Conservation (phyloP, 2,888 invertebrate genomes). For the Cosmia trapezina region DNA sequence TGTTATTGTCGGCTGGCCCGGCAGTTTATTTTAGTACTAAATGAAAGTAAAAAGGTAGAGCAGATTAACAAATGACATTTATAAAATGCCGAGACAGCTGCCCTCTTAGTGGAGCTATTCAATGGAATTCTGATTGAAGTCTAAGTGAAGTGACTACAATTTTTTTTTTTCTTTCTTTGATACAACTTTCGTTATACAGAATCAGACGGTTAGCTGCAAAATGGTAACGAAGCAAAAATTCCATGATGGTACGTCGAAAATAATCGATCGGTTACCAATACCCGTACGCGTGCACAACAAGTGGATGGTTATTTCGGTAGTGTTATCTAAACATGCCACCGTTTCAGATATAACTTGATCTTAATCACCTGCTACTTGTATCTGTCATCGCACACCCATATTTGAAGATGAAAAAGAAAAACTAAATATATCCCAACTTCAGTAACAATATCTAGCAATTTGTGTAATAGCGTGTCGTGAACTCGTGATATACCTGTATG, state of each 20-base stretch:
- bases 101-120: slow-evolving; percentile 38
- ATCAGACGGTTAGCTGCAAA: slow-evolving; percentile 26
- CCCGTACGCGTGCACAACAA: slow-evolving; percentile 71
- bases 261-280: slow-evolving; percentile 74
- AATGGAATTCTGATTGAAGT: slow-evolving; percentile 7
- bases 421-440: slow-evolving; percentile 2
- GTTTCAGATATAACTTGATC: slow-evolving; percentile 66
- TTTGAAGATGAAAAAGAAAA: slow-evolving; percentile 28
- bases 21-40: slow-evolving; percentile 71
- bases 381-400: slow-evolving; percentile 44
- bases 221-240: slow-evolving; percentile 58
- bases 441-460: slow-evolving; percentile 43
- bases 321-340: slow-evolving; percentile 74
- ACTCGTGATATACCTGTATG: slow-evolving; percentile 62
- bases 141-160: background rate
- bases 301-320: slow-evolving; percentile 75
- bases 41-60: slow-evolving; percentile 71
- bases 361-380: slow-evolving; percentile 66
- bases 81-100: slow-evolving; percentile 49
- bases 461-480: slow-evolving; percentile 46
- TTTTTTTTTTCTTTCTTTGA: background rate
- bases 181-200: background rate
- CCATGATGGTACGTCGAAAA: slow-evolving; percentile 68
- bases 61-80: slow-evolving; percentile 67
- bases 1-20: slow-evolving; percentile 67